phyloP scores from a whole-genome alignment of 2,113 vertebrate genomes.

The Eonycteris spelaea region DNA sequence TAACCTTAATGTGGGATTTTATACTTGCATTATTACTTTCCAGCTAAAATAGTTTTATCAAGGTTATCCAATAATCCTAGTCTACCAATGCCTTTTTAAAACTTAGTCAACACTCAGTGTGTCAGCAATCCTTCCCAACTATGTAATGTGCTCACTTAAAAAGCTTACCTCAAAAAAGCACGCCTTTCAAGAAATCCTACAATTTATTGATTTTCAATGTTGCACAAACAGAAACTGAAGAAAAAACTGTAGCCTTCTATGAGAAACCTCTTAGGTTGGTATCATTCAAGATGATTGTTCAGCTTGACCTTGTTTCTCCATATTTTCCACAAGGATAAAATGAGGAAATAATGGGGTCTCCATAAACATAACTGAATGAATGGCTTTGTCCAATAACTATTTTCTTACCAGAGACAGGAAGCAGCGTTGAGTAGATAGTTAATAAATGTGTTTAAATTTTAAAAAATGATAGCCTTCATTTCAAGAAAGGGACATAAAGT shows the following conservation, averaged over 20 bases:
- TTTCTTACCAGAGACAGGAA: constrained; percentile 45
- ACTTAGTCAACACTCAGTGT: not conserved
- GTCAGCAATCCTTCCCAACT: not conserved
- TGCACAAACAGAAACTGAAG: not conserved
- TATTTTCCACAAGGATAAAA: not conserved
- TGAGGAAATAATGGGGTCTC: not conserved
- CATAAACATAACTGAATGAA: not conserved
- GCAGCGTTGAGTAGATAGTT: not conserved
- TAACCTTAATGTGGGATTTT: not conserved
- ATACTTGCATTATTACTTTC: not conserved
- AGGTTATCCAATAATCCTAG: not conserved
- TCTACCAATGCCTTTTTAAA: not conserved
- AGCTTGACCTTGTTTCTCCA: not conserved
- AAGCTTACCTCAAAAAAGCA: not conserved
- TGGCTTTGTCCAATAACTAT: not conserved
- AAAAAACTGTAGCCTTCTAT: not conserved
- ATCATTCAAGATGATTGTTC: not conserved
- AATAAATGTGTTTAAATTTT: constrained; percentile 37
- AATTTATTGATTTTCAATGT: not conserved
- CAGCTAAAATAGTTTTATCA: not conserved
- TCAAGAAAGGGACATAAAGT: not conserved
- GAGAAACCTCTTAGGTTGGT: not conserved
- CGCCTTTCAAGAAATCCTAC: not conserved
- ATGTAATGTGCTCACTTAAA: not conserved
- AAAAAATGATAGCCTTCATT: not conserved